A percentile compares a stretch with the other conserved stretches of the same genome.
phyloP scores from a whole-genome alignment of 2,113 vertebrate genomes.

The Plestiodon gilberti region DNA sequence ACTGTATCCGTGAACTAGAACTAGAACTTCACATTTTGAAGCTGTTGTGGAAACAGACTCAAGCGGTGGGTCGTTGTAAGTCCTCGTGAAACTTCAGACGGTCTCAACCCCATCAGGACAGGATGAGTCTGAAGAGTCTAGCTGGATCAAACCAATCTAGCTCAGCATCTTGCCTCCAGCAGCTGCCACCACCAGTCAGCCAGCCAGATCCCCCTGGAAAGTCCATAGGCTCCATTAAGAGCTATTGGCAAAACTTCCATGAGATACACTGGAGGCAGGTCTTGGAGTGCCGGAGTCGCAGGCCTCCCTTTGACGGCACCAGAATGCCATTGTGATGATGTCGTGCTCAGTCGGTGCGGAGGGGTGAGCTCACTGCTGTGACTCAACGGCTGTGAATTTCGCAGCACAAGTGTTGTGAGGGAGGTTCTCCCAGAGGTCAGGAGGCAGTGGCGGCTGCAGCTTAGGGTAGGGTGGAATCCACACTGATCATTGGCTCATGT shows the following conservation, averaged over 20 bases:
- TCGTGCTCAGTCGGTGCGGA: not conserved
- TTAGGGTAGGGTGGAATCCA: conserved; percentile 21
- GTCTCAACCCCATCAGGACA: not conserved
- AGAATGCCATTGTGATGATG: conserved; percentile 48
- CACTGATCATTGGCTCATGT: not conserved
- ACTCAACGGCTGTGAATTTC: conserved; percentile 61
- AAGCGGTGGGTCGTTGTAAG: no score
- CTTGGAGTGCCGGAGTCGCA: rapidly evolving
- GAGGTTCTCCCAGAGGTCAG: conserved; percentile 23
- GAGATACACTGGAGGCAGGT: not conserved
- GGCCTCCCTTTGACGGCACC: not conserved
- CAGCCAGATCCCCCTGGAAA: not conserved
- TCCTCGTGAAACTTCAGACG: not conserved
- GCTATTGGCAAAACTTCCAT: not conserved
- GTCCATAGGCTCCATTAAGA: not conserved
- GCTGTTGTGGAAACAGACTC: no score
- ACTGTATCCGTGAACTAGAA: no score
- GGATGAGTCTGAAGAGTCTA: no score
- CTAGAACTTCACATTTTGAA: no score
- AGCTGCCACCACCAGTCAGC: no score
- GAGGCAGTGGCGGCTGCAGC: not conserved
- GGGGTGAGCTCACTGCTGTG: conserved; percentile 62
- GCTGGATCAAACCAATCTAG: not conserved
- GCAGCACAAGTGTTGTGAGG: not conserved
- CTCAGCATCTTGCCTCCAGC: not conserved